Conservation (phyloP, 1,140 invertebrate genomes). For the Cataglyphis hispanica region DNA sequence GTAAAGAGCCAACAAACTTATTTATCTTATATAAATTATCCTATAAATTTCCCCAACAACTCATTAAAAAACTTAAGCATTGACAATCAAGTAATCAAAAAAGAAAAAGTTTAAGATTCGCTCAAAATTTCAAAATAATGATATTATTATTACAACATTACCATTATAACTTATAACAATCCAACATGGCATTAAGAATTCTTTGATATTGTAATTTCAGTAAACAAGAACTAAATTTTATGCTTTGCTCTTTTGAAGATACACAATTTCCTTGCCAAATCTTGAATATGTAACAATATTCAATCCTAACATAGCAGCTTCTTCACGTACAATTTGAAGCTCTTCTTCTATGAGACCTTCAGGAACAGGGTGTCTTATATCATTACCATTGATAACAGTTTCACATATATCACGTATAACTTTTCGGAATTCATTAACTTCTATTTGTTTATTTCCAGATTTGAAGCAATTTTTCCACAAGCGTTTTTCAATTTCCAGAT, state of each 20-base stretch:
- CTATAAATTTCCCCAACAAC: too few relatives aligned
- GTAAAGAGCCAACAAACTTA: too few relatives aligned
- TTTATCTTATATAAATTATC: too few relatives aligned
- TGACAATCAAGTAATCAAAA: too few relatives aligned
- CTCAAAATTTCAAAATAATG: background rate
- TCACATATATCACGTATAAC: slow-evolving; percentile 74
- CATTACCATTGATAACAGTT: slow-evolving; percentile 65
- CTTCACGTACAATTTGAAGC: slow-evolving; percentile 70
- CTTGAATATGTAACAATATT: slow-evolving; percentile 65
- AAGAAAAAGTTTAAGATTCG: background rate
- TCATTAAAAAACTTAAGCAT: too few relatives aligned
- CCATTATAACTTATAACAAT: background rate
- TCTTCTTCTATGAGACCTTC: slow-evolving; percentile 77
- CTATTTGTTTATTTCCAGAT: slow-evolving; percentile 29
- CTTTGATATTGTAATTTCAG: background rate
- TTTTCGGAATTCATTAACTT: slow-evolving; percentile 70
- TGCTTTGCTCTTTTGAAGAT: slow-evolving; percentile 68
- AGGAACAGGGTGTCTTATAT: slow-evolving; percentile 75
- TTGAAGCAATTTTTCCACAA: slow-evolving; percentile 79
- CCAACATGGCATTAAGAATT: background rate
- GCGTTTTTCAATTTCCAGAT: slow-evolving; percentile 68
- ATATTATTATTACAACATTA: too few relatives aligned
- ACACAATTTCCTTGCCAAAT: slow-evolving; percentile 77
- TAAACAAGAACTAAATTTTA: background rate
- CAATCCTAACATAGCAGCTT: slow-evolving; percentile 77